These are phyloP conservation scores for Hyles lineata DNA, from an alignment of 2,888 invertebrate species.

Conservation along the genomic window DNA sequence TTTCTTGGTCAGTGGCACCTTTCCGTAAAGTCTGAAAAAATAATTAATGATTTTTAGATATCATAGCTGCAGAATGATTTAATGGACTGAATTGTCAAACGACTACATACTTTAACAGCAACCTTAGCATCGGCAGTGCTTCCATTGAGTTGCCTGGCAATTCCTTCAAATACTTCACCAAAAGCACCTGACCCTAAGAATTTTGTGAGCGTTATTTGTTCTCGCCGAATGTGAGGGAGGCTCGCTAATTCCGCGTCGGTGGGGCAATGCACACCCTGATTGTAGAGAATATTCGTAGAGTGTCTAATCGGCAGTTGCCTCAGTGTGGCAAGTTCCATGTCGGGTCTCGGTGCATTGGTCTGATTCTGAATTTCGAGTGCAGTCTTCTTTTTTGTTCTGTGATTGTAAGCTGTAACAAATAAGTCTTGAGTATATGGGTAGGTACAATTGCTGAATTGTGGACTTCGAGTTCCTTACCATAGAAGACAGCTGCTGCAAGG, in stretches of 20 bases:
- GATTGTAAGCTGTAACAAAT: slow-evolving; percentile 82
- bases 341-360: slow-evolving; percentile 81
- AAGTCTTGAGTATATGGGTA: neutral
- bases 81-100: too few species aligned
- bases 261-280: slow-evolving; percentile 79
- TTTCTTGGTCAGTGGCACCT: slow-evolving; percentile 95
- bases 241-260: slow-evolving; percentile 91
- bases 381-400: slow-evolving; percentile 88
- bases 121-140: slow-evolving; percentile 88
- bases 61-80: too few species aligned
- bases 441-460: too few species aligned
- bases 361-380: slow-evolving; percentile 82
- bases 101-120: slow-evolving; percentile 91
- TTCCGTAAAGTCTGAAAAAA: slow-evolving; percentile 91
- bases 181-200: slow-evolving; percentile 98
- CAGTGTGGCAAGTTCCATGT: slow-evolving; percentile 94
- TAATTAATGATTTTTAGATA: neutral
- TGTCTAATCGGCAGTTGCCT: slow-evolving; percentile 94
- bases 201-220: slow-evolving; percentile 93
- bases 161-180: slow-evolving; percentile 98
- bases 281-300: slow-evolving; percentile 93
- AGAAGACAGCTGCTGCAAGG: slow-evolving; percentile 57
- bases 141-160: slow-evolving; percentile 88
- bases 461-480: slow-evolving; percentile 54
- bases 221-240: slow-evolving; percentile 93